These are phyloP conservation scores for Baronia brevicornis DNA, from an alignment of 2,888 invertebrate genomes.

Conservation along the genomic window DNA sequence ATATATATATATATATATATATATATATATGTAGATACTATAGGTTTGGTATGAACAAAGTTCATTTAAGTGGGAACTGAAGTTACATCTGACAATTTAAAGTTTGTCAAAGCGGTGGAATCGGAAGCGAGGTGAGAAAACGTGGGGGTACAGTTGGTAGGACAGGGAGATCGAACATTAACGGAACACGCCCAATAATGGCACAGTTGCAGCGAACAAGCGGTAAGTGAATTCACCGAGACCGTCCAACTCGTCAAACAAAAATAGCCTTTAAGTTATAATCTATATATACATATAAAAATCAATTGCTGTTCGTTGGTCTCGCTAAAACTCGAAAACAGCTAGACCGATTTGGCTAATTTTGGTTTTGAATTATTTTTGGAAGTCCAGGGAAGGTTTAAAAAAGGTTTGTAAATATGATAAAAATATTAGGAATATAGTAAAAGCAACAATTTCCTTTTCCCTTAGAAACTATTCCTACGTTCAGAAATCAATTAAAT, in stretches of 20 bases:
- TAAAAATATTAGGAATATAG: too few relatives aligned
- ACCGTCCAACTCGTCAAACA: slow-evolving; percentile 29
- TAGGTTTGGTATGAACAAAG: slow-evolving; percentile 53
- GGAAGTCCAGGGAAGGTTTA: too few relatives aligned
- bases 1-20: slow-evolving; percentile 1
- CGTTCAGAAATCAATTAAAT: too few relatives aligned
- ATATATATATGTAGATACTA: slow-evolving; percentile 28
- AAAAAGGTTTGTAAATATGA: too few relatives aligned
- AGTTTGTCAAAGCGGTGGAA: slow-evolving; percentile 48
- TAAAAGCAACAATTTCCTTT: too few relatives aligned
- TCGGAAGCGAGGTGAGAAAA: slow-evolving; percentile 56
- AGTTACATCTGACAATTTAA: slow-evolving; percentile 66
- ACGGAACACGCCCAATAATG: slow-evolving; percentile 37
- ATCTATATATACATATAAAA: slow-evolving; percentile 25
- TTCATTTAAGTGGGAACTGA: slow-evolving; percentile 49
- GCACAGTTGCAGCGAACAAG: slow-evolving; percentile 40
- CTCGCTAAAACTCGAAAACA: too few relatives aligned
- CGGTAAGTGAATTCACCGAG: slow-evolving; percentile 39
- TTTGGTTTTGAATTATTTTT: too few relatives aligned
- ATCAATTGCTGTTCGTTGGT: too few relatives aligned
- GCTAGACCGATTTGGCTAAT: too few relatives aligned
- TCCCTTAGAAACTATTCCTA: too few relatives aligned
- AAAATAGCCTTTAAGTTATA: slow-evolving; percentile 33
- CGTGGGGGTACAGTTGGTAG: slow-evolving; percentile 27
- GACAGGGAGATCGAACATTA: slow-evolving; percentile 30